These are phyloP conservation scores for Macrosiphum euphorbiae DNA, from an alignment of 2,888 invertebrate species.

Conservation along the genomic window DNA sequence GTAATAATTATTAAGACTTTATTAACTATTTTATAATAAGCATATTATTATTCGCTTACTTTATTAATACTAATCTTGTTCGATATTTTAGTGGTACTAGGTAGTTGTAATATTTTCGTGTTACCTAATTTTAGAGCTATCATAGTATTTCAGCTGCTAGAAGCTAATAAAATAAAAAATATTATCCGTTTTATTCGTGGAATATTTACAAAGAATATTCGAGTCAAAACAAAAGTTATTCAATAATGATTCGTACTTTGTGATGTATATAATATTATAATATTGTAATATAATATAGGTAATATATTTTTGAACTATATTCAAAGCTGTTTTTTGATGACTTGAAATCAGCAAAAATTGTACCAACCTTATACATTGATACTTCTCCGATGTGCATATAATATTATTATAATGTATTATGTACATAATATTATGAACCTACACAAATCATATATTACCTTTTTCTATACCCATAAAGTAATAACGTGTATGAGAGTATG, in stretches of 20 bases:
- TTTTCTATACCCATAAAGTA: neutral
- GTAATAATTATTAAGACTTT: too few species aligned
- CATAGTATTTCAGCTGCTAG: too few species aligned
- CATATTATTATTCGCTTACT: too few species aligned
- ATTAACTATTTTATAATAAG: too few species aligned
- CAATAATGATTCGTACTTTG: neutral
- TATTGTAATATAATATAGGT: neutral
- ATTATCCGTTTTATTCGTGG: neutral
- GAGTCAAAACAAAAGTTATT: neutral
- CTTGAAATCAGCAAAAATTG: neutral
- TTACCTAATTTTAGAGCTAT: too few species aligned
- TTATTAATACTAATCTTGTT: too few species aligned
- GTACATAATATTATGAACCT: neutral
- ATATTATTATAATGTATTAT: neutral
- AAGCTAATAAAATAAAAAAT: too few species aligned
- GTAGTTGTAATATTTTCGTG: too few species aligned
- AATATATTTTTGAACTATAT: neutral
- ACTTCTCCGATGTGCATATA: neutral
- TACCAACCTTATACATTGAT: neutral
- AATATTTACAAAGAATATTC: neutral
- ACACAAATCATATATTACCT: neutral
- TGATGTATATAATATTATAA: neutral
- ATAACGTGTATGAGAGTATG: neutral
- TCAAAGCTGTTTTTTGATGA: neutral
- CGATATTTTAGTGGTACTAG: too few species aligned